These are phyloP conservation scores for Ciconia maguari DNA, from an alignment of 2,113 vertebrate genomes.

Conservation along the genomic window DNA sequence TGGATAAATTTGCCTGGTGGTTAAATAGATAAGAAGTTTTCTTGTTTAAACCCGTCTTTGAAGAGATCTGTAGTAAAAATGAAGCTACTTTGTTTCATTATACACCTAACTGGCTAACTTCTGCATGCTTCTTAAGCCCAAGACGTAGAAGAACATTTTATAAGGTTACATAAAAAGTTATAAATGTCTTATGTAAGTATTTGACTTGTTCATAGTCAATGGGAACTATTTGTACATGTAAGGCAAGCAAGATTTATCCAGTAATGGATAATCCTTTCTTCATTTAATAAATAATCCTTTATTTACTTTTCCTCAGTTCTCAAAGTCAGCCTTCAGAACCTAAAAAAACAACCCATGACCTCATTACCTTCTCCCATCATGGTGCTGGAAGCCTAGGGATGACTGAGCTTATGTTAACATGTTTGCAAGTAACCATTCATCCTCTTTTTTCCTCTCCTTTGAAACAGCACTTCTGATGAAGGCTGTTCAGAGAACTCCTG, in stretches of 20 bases:
- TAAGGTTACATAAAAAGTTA: constrained; percentile 13
- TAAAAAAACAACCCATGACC: constrained; percentile 52
- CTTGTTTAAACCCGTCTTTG: not conserved
- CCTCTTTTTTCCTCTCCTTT: not conserved
- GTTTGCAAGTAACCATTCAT: not conserved
- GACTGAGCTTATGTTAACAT: constrained; percentile 23
- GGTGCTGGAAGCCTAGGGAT: constrained; percentile 26
- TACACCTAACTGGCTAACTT: not conserved
- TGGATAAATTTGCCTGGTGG: not conserved
- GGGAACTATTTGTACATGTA: constrained; percentile 43
- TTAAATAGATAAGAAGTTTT: not conserved
- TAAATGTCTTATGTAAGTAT: constrained; percentile 48
- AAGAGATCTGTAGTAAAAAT: not conserved
- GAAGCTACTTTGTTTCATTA: not conserved
- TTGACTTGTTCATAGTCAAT: constrained; percentile 48
- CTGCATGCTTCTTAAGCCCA: not conserved
- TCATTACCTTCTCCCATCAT: constrained; percentile 53
- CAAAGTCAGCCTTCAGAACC: constrained; percentile 49
- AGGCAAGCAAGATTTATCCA: constrained; percentile 49
- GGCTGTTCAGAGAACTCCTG: not conserved
- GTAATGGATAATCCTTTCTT: constrained; percentile 60
- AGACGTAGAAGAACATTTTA: not conserved
- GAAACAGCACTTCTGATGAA: not conserved
- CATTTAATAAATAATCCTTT: constrained; percentile 68
- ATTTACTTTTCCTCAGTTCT: constrained; percentile 53